Percentiles rank a stretch among this genome's conserved stretches.
phyloP scores from a whole-genome alignment of 1,140 invertebrate species.

The Monomorium pharaonis region DNA sequence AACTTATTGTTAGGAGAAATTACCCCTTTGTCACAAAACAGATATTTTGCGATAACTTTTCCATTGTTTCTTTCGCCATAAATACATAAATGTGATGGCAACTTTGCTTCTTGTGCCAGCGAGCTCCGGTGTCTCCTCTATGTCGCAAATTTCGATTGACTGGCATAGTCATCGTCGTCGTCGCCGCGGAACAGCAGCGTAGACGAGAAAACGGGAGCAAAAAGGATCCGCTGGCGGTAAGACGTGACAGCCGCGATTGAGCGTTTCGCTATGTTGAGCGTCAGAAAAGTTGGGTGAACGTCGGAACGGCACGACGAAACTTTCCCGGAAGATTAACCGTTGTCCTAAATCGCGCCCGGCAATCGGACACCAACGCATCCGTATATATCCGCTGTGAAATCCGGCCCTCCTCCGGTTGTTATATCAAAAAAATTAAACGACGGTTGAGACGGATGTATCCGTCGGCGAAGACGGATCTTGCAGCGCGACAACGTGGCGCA shows the following conservation, averaged over 20 bases:
- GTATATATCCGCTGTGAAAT: slow-evolving; percentile 26
- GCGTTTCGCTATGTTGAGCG: slow-evolving; percentile 16
- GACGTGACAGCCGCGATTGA: slow-evolving; percentile 42
- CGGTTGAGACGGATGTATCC: slow-evolving; percentile 26
- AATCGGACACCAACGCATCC: slow-evolving; percentile 40
- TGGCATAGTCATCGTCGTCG: neutral
- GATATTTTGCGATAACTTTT: too few species aligned
- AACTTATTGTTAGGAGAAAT: too few species aligned
- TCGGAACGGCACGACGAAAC: slow-evolving; percentile 27
- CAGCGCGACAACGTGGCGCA: neutral
- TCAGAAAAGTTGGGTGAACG: slow-evolving; percentile 43
- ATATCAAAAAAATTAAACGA: slow-evolving; percentile 51
- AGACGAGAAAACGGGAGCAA: neutral
- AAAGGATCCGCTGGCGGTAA: neutral
- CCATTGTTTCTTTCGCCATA: too few species aligned
- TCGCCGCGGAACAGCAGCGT: neutral
- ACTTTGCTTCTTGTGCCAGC: too few species aligned
- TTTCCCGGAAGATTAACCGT: slow-evolving; percentile 54
- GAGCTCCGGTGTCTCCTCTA: neutral
- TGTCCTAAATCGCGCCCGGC: slow-evolving; percentile 43
- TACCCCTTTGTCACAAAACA: too few species aligned
- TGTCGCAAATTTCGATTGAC: slow-evolving; percentile 16
- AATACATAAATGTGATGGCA: too few species aligned
- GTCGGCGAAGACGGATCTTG: slow-evolving; percentile 26
- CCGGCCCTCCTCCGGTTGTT: slow-evolving; percentile 1